Percentiles rank a stretch among this genome's conserved stretches.
Conservation (phyloP, 53 echinoderm and acorn worm species). For the Paracentrotus lividus region DNA sequence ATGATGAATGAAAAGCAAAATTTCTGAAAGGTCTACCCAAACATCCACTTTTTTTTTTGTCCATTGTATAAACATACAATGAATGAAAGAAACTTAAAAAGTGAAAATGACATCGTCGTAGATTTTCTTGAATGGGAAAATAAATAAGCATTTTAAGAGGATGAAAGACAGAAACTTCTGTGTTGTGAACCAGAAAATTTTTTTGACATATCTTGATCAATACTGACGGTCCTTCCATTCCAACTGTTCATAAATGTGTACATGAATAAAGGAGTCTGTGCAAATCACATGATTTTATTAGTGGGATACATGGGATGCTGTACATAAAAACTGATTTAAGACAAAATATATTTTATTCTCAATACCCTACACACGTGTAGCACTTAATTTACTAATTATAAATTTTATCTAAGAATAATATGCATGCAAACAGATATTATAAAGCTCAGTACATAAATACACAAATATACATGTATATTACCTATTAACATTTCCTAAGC, state of each 20-base stretch:
- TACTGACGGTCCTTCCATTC: not conserved
- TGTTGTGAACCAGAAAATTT: not conserved
- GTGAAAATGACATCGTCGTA: not conserved
- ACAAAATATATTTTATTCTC: not conserved
- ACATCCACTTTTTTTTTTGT: not conserved
- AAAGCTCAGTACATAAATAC: slow-evolving; percentile 16
- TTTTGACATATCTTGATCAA: not conserved
- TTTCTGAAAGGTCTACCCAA: not conserved
- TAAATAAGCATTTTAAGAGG: not conserved
- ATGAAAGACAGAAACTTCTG: not conserved
- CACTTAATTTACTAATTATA: not conserved
- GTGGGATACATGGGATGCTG: not conserved
- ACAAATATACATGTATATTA: slow-evolving; percentile 20
- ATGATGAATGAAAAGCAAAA: not conserved
- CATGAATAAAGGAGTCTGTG: not conserved
- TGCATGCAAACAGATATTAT: not conserved
- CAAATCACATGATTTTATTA: not conserved
- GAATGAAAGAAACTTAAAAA: not conserved
- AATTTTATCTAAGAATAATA: not conserved
- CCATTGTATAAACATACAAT: too few relatives aligned
- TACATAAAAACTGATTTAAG: not conserved
- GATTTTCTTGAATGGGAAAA: not conserved
- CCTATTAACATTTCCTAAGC: not conserved
- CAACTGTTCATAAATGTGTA: not conserved
- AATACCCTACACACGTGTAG: not conserved